Evolutionary conservation across 2,113 vertebrate species (phyloP).

Genomic region (Chloropsis cyanopogon): DNA sequence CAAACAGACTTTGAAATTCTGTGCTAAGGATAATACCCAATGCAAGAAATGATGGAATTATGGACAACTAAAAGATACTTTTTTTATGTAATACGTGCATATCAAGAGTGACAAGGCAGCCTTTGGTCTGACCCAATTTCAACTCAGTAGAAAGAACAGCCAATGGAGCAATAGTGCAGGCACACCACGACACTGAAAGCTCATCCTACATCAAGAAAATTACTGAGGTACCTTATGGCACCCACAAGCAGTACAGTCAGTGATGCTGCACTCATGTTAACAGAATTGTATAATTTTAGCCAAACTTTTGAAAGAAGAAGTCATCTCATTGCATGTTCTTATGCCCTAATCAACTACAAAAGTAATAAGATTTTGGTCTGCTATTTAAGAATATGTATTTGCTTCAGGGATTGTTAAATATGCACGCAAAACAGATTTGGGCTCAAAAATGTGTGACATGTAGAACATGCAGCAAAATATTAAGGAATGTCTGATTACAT

Average conservation of each 20-base stretch:
- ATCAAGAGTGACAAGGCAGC: neutral
- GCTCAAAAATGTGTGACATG: neutral
- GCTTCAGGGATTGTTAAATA: neutral
- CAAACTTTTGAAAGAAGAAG: neutral
- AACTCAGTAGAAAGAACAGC: neutral
- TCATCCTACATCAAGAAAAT: neutral
- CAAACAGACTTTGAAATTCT: neutral
- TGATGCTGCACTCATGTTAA: fast-evolving
- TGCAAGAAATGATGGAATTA: neutral
- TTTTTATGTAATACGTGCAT: neutral
- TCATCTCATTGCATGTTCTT: neutral
- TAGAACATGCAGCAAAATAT: neutral
- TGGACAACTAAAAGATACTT: neutral
- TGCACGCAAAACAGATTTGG: neutral
- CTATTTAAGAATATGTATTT: neutral
- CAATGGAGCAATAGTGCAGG: neutral
- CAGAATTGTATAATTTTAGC: neutral
- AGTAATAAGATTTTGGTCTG: neutral
- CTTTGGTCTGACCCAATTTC: neutral
- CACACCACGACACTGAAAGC: neutral
- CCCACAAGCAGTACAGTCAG: neutral
- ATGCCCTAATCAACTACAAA: neutral
- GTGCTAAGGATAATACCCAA: neutral
- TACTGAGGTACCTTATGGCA: neutral
- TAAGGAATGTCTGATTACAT: neutral